Base-by-base conservation (phyloP, 2,113 vertebrate species). In the Origma solitaria region DNA sequence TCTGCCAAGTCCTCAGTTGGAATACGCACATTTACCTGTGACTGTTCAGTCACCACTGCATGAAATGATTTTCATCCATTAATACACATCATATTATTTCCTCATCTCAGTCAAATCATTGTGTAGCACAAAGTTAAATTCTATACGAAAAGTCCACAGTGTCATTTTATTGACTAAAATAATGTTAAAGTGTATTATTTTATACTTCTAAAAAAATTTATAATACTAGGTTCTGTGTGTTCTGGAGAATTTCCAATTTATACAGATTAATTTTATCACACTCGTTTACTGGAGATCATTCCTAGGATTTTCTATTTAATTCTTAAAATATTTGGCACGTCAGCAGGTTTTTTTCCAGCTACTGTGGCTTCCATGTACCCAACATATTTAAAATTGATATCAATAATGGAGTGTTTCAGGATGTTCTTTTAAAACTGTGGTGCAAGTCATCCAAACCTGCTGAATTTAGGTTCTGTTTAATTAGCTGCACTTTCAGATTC, bases 381-480 rank as follows among this genome's bases (percentile, higher is more conserved):
- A 85, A 87, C 65, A 24, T 82, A 53, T 76, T 92, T 89, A 65
- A 91, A 94, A 72, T 70, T 81, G 11, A 7, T 90, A 84, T 66
- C 64, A 81, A 71, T 84, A 71, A 84, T 42, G 71, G 56, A 56
- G 30, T 49, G 47, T 84, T 92, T 94, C 90, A 87, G 65, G 64
- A 84, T 92, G 90, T 81, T 91, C 83, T 94, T 88, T 62, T 82
- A 75, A 92, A 91, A 84, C 65, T 76, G 68, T 64, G 49, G 18
- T 71, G 61, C 35, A 75, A 58, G 66, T 84, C 40, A 64, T 95
- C 44, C 56, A 86, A 90, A 88, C 92, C 31, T 90, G 82, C 92
- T 86, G 92, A 95, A 92, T 94, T 95, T 81, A 84, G 51, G 60
- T 88, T 95, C 72, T 94, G 64, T 76, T 95, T 93, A 92, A 96